Conservation (phyloP, 1,140 invertebrate species). For the Psix sp. region DNA sequence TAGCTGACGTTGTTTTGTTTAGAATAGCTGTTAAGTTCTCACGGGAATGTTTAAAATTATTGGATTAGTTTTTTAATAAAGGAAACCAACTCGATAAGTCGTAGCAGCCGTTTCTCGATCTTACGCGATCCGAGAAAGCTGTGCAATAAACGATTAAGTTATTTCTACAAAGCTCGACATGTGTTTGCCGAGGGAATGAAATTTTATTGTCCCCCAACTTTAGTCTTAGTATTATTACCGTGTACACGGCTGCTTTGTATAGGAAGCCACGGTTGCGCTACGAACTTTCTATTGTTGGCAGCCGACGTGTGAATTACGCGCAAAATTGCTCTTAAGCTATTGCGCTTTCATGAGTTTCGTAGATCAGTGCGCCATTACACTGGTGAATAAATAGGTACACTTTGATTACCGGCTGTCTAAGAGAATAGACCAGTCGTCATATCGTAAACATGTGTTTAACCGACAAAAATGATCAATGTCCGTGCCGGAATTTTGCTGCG, state of each 20-base stretch:
- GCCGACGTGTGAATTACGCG: conserved; percentile 42
- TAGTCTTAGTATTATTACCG: conserved; percentile 38
- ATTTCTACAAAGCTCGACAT: conserved; percentile 22
- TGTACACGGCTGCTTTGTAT: conserved; percentile 36
- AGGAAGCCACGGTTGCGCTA: conserved; percentile 25
- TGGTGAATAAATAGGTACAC: conserved; percentile 18
- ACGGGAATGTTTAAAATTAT: conserved; percentile 23
- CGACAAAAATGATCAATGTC: no score
- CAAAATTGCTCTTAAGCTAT: conserved; percentile 45
- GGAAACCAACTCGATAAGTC: conserved; percentile 13
- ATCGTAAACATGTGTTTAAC: no score
- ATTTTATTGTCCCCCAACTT: conserved; percentile 41
- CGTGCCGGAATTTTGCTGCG: no score
- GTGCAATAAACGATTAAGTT: conserved; percentile 18
- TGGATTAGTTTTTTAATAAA: conserved; percentile 31
- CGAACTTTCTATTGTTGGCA: conserved; percentile 30
- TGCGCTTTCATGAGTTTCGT: conserved; percentile 38
- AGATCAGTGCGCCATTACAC: conserved; percentile 30
- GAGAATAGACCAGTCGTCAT: no score
- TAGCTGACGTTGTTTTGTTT: conserved; percentile 24
- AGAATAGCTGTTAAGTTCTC: conserved; percentile 6
- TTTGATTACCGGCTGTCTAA: no score
- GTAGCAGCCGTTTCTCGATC: no score
- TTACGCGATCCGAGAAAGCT: no score
- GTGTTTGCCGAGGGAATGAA: conserved; percentile 38